Evolutionary conservation across 2,113 vertebrate genomes (phyloP).

Genomic region (Atherinomorus stipes): DNA sequence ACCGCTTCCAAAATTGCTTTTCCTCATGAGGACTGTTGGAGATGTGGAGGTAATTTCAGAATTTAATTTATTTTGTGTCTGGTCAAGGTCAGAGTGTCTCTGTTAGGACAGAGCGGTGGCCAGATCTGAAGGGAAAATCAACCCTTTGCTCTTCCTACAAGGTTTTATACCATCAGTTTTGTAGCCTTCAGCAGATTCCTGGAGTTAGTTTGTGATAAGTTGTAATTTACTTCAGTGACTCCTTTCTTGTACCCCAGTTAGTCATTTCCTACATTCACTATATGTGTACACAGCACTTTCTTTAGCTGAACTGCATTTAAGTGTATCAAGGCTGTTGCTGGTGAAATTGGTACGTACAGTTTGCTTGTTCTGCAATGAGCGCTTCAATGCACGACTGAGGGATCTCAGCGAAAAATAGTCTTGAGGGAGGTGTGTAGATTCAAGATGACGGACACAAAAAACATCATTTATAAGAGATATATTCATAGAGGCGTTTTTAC

Average conservation of each 20-base stretch:
- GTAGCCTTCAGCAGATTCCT: constrained; percentile 20
- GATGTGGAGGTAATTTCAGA: constrained; percentile 16
- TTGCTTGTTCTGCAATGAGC: constrained; percentile 16
- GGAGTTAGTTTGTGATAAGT: constrained; percentile 22
- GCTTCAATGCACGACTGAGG: constrained; percentile 3
- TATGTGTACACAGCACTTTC: constrained; percentile 7
- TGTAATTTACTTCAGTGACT: constrained; percentile 29
- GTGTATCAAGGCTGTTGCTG: constrained; percentile 15
- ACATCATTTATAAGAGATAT: constrained; percentile 38
- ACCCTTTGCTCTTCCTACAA: constrained; percentile 9
- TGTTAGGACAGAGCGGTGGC: neutral
- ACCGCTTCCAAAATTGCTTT: constrained; percentile 36
- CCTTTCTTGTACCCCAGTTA: constrained; percentile 1
- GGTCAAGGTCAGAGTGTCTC: constrained; percentile 40
- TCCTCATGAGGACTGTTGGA: constrained; percentile 21
- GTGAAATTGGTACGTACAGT: constrained; percentile 48
- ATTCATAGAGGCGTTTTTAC: constrained; percentile 10
- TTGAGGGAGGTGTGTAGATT: constrained; percentile 12
- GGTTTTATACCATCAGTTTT: constrained; percentile 9
- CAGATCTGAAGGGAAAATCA: constrained; percentile 9
- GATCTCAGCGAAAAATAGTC: constrained; percentile 22
- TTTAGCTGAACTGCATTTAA: constrained; percentile 20
- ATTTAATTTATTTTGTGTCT: constrained; percentile 50
- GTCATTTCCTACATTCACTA: constrained; percentile 19
- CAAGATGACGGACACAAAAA: constrained; percentile 31